Conservation (phyloP, 2,888 invertebrate genomes). For the Laspeyria flexula region DNA sequence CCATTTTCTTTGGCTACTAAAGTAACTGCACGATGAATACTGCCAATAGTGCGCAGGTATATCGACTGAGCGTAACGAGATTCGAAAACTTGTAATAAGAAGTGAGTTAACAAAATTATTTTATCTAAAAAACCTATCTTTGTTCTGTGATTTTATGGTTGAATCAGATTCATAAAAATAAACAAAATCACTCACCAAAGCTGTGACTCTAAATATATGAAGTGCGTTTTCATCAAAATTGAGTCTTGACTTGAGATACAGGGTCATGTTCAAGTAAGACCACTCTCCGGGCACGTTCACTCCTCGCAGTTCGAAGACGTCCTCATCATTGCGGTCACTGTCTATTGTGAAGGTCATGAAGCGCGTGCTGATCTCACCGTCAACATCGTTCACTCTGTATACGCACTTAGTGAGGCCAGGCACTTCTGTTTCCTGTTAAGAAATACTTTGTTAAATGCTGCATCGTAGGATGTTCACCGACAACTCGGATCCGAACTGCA, state of each 20-base stretch:
- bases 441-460: too few species aligned
- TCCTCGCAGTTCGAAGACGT: slow-evolving; percentile 68
- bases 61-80: too few species aligned
- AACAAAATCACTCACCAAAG: slow-evolving; percentile 70
- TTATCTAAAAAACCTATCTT: too few species aligned
- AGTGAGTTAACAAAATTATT: too few species aligned
- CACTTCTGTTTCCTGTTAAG: slow-evolving; percentile 70
- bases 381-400: slow-evolving; percentile 72
- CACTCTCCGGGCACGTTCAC: slow-evolving; percentile 51
- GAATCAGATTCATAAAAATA: too few species aligned
- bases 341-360: slow-evolving; percentile 70
- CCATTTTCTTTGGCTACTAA: too few species aligned
- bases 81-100: too few species aligned
- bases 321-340: slow-evolving; percentile 68
- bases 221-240: slow-evolving; percentile 79
- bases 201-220: slow-evolving; percentile 84
- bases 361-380: slow-evolving; percentile 75
- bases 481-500: too few species aligned
- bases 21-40: too few species aligned
- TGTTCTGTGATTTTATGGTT: too few species aligned
- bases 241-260: slow-evolving; percentile 59
- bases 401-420: slow-evolving; percentile 65
- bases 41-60: too few species aligned
- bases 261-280: slow-evolving; percentile 68
- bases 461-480: too few species aligned